These are phyloP conservation scores for Austrofundulus limnaeus DNA, from an alignment of 2,113 vertebrate genomes.

Conservation along the genomic window DNA sequence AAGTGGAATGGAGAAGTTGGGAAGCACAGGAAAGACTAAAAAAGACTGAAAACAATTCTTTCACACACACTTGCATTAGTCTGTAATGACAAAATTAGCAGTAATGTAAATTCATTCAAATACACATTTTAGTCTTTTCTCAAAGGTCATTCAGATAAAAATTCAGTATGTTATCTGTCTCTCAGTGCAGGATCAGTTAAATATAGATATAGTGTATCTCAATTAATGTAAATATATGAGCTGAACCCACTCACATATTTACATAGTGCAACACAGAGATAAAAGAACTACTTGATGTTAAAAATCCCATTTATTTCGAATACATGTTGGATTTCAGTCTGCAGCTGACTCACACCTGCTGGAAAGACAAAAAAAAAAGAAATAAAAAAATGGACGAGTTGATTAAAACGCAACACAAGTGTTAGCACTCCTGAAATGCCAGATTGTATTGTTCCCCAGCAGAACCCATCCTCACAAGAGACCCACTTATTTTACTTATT, in stretches of 20 bases:
- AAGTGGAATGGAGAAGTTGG: not conserved
- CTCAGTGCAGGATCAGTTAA: not conserved
- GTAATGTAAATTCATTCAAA: constrained; percentile 14
- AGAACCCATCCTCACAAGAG: constrained; percentile 13
- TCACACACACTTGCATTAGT: constrained; percentile 7
- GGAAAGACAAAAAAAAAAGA: constrained; percentile 36
- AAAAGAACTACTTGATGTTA: constrained; percentile 13
- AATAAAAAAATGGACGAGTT: constrained; percentile 65
- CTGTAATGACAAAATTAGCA: no score
- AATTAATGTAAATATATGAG: not conserved
- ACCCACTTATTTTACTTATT: not conserved
- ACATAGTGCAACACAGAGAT: not conserved
- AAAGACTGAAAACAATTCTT: constrained; percentile 36
- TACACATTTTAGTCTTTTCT: not conserved
- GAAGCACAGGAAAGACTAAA: not conserved
- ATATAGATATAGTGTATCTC: no score
- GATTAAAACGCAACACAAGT: constrained; percentile 78
- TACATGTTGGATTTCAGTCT: constrained; percentile 24
- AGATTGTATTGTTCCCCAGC: constrained; percentile 32
- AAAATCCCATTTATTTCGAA: constrained; percentile 31
- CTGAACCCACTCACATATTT: not conserved
- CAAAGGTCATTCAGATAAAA: constrained; percentile 8
- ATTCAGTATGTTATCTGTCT: not conserved
- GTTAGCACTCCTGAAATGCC: constrained; percentile 73
- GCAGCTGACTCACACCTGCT: constrained; percentile 25